phyloP scores from a whole-genome alignment of 2,113 vertebrate genomes.

The Noctilio leporinus region DNA sequence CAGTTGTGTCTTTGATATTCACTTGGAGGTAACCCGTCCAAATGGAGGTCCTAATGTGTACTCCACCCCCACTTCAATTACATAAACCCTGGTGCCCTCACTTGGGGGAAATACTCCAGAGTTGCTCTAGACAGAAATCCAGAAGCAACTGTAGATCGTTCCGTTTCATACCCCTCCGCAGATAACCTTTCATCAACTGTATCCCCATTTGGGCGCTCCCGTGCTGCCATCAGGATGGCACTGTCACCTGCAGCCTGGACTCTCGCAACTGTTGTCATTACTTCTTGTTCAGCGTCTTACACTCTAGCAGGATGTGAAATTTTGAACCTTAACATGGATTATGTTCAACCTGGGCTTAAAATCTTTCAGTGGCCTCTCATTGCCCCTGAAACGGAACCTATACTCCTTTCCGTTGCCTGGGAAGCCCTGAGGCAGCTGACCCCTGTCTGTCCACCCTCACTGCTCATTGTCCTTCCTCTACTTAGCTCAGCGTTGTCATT shows the following conservation, averaged over 20 bases:
- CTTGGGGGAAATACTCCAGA: accelerated
- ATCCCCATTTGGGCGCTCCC: accelerated
- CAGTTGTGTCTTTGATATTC: neutral
- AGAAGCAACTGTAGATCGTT: neutral
- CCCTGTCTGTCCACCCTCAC: neutral
- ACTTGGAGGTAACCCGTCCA: neutral
- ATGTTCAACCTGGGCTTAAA: neutral
- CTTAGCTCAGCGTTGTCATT: neutral
- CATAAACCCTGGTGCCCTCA: neutral
- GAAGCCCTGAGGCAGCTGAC: neutral
- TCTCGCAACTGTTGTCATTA: neutral
- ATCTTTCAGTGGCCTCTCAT: neutral
- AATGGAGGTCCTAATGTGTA: neutral
- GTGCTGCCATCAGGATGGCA: neutral
- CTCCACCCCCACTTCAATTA: accelerated
- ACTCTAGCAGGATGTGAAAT: neutral
- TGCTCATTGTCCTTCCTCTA: neutral
- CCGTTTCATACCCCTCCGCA: accelerated
- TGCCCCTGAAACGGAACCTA: neutral
- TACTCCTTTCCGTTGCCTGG: neutral
- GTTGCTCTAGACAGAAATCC: neutral
- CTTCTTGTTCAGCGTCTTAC: neutral
- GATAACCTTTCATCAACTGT: neutral
- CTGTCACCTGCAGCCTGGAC: neutral
- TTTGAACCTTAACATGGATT: neutral